These are phyloP conservation scores for Heteronetta atricapilla DNA, from an alignment of 2,113 vertebrate genomes.

Conservation along the genomic window DNA sequence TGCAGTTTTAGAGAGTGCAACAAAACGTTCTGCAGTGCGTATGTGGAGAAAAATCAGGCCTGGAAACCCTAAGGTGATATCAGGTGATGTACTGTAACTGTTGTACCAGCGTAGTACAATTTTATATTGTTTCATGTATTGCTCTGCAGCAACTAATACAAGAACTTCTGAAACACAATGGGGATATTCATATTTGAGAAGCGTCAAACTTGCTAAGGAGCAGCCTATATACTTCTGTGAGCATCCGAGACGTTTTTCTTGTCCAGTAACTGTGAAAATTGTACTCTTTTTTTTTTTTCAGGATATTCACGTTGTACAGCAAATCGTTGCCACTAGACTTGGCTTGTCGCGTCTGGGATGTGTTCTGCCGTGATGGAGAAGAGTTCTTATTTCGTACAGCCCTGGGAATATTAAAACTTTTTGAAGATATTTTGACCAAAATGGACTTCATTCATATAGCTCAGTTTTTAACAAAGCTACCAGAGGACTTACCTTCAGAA, in stretches of 20 bases:
- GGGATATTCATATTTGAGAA: background rate
- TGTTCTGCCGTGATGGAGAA: slow-evolving; percentile 94
- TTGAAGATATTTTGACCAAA: slow-evolving; percentile 88
- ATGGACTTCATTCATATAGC: slow-evolving; percentile 99
- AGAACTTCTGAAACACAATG: background rate
- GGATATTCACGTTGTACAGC: slow-evolving; percentile 97
- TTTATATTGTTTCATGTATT: background rate
- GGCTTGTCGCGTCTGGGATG: slow-evolving; percentile 95
- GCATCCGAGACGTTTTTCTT: background rate
- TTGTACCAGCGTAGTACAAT: background rate
- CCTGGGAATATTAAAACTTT: slow-evolving; percentile 89
- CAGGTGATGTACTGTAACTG: background rate
- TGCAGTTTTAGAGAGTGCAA: background rate
- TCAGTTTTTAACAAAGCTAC: slow-evolving; percentile 93
- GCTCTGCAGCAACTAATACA: background rate
- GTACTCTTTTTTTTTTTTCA: slow-evolving; percentile 37
- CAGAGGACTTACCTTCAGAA: slow-evolving; percentile 86
- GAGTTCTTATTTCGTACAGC: slow-evolving; percentile 96
- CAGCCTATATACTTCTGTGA: background rate
- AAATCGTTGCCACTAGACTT: slow-evolving; percentile 92
- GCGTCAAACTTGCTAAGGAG: background rate
- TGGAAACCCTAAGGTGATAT: background rate
- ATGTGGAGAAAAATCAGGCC: background rate
- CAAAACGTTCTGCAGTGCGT: background rate
- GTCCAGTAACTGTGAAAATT: background rate